phyloP scores from a whole-genome alignment of 2,888 invertebrate genomes.

The Plagodis pulveraria region DNA sequence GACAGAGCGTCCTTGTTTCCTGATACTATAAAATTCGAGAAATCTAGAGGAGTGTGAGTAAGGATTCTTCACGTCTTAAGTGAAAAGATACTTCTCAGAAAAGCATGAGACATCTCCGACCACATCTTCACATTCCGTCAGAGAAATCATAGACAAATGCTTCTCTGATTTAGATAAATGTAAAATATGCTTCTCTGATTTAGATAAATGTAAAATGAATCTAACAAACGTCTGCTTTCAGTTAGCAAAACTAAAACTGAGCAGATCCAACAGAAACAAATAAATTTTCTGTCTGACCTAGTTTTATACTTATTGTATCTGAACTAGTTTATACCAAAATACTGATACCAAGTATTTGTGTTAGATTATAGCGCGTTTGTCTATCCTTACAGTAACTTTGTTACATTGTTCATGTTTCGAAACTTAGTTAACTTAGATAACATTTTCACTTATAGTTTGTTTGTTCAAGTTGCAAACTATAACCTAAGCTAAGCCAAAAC shows the following conservation, averaged over 20 bases:
- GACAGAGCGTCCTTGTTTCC: too few species aligned
- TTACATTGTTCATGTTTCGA: neutral
- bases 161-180: too few species aligned
- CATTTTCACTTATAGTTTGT: slow-evolving; percentile 18
- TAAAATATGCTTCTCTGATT: neutral
- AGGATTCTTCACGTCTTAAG: too few species aligned
- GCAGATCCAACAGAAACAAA: slow-evolving; percentile 18
- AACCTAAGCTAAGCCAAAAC: too few species aligned
- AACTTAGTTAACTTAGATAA: slow-evolving; percentile 18
- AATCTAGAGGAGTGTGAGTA: too few species aligned
- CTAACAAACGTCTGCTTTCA: slow-evolving; percentile 12
- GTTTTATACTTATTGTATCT: slow-evolving; percentile 22
- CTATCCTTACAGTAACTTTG: slow-evolving; percentile 1
- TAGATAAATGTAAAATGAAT: slow-evolving; percentile 1
- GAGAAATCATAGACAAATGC: too few species aligned
- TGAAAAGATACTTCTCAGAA: too few species aligned
- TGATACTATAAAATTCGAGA: too few species aligned
- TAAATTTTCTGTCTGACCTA: slow-evolving; percentile 21
- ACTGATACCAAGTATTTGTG: slow-evolving; percentile 12
- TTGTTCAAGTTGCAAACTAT: neutral
- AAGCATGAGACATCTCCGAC: too few species aligned
- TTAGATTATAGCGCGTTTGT: neutral
- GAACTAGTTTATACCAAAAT: slow-evolving; percentile 24
- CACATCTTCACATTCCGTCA: too few species aligned
- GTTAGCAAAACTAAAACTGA: slow-evolving; percentile 6